Evolutionary conservation across 2,797 vertebrate genomes (phyloP).

Genomic region (Diceros bicornis): DNA sequence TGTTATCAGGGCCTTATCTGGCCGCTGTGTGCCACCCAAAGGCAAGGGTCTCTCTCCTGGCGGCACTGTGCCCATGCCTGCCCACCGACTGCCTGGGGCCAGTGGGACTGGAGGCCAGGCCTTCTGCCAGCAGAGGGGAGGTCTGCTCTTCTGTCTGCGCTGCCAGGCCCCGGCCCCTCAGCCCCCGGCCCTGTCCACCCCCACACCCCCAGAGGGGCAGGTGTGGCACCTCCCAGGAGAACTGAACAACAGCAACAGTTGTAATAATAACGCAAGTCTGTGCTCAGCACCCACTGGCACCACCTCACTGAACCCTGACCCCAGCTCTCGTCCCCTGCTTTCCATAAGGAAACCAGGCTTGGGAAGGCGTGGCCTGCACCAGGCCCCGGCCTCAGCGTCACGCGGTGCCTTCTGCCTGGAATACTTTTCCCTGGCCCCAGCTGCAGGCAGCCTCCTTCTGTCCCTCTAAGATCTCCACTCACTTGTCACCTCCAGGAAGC

Average conservation of each 20-base stretch:
- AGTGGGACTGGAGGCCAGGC: not conserved
- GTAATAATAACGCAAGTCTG: not conserved
- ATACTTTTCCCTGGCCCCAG: not conserved
- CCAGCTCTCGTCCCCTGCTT: not conserved
- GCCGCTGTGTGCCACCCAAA: constrained; percentile 94
- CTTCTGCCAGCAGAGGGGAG: not conserved
- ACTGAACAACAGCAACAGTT: not conserved
- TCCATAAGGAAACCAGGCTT: not conserved
- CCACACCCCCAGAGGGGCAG: not conserved
- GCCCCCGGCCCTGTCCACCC: not conserved
- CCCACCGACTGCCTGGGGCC: not conserved
- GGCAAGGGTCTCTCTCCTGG: constrained; percentile 93
- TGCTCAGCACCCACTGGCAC: not conserved
- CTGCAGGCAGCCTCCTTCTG: not conserved
- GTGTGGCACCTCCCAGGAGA: not conserved
- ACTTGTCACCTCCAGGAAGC: not conserved
- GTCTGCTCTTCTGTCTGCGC: not conserved
- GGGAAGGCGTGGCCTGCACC: not conserved
- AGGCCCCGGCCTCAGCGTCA: not conserved
- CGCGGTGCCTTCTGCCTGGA: not conserved
- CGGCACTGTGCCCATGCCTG: constrained; percentile 85
- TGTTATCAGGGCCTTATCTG: constrained; percentile 96
- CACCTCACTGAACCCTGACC: not conserved
- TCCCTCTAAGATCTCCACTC: not conserved
- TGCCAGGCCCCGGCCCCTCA: not conserved